Evolutionary conservation across 1,140 invertebrate species (phyloP).

Genomic region (Rhysida immarginata): DNA sequence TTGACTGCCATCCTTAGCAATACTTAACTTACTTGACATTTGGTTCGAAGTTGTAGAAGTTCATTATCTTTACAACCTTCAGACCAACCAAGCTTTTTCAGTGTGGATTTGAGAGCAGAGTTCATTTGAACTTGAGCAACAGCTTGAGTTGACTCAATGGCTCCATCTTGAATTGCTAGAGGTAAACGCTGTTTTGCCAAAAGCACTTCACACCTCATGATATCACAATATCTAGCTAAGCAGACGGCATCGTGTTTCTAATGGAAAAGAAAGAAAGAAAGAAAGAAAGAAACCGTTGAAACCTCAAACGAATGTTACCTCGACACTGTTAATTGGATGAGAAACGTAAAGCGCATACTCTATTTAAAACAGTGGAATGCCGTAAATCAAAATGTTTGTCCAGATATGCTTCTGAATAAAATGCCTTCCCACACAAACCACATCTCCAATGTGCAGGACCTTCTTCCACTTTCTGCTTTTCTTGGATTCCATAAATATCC

Average conservation of each 20-base stretch:
- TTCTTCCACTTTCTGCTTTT: constrained; percentile 32
- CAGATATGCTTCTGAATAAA: constrained; percentile 72
- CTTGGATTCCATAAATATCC: constrained; percentile 71
- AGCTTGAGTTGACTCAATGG: constrained; percentile 40
- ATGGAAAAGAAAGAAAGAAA: not conserved
- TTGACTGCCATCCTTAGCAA: not conserved
- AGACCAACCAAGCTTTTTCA: not conserved
- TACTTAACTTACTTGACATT: not conserved
- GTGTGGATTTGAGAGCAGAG: not conserved
- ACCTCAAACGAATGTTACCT: too few relatives aligned
- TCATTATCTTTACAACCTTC: not conserved
- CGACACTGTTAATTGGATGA: too few relatives aligned
- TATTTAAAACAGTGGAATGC: constrained; percentile 68
- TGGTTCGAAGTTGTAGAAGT: not conserved
- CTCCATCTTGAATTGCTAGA: constrained; percentile 27
- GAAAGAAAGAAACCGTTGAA: too few relatives aligned
- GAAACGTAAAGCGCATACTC: constrained; percentile 41
- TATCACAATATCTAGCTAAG: constrained; percentile 83
- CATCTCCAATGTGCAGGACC: constrained; percentile 70
- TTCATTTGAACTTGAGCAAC: not conserved
- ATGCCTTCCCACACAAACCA: constrained; percentile 78
- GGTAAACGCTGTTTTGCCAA: constrained; percentile 12
- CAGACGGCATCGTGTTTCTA: constrained; percentile 79
- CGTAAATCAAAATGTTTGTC: constrained; percentile 80
- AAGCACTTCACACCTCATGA: constrained; percentile 82